Percentiles rank a stretch among this genome's conserved stretches.
These are phyloP conservation scores for Fringilla coelebs DNA, from an alignment of 2,797 vertebrate genomes.

Conservation along the genomic window DNA sequence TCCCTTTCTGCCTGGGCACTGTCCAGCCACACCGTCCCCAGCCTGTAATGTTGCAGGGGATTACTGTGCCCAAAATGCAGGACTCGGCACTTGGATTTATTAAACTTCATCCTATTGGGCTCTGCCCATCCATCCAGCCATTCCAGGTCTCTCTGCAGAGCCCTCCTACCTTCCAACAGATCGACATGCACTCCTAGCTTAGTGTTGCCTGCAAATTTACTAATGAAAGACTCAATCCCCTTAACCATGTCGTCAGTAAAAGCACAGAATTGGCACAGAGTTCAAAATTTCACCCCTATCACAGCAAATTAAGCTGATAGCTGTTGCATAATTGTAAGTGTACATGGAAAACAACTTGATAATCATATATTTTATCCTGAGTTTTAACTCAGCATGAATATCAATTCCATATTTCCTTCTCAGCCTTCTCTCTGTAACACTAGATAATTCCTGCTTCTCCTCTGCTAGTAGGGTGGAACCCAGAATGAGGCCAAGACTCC, in stretches of 20 bases:
- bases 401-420: background rate
- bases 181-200: accelerated
- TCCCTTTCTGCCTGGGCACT: background rate
- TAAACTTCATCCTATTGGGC: accelerated
- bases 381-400: background rate
- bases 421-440: background rate
- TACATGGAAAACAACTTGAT: background rate
- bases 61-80: background rate
- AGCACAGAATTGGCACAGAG: background rate
- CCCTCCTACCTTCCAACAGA: background rate
- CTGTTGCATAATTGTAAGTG: background rate
- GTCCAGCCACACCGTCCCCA: background rate
- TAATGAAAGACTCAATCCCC: too few species aligned
- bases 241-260: background rate
- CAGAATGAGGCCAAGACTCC: background rate
- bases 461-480: background rate
- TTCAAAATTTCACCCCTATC: background rate
- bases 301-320: background rate
- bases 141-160: background rate
- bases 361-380: background rate
- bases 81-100: accelerated
- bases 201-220: background rate
- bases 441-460: background rate
- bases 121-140: background rate
- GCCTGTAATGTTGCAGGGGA: accelerated